phyloP scores from a whole-genome alignment of 2,888 invertebrate species.

The Lepetodrilus schrolli region DNA sequence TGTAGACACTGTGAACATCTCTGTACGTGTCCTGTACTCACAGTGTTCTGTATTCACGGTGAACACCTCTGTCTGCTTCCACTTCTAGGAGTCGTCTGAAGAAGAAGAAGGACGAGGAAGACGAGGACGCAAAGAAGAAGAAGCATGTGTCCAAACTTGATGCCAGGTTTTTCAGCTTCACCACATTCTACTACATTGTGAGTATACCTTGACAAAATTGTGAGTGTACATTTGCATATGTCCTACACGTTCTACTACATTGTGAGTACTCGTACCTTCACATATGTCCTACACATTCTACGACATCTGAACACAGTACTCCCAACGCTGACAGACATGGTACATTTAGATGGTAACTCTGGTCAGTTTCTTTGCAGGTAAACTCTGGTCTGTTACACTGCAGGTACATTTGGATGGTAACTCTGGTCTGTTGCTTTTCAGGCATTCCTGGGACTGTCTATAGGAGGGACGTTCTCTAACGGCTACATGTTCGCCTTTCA shows the following conservation, averaged over 20 bases:
- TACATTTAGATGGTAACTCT: too few relatives aligned
- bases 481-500: conserved; percentile 75
- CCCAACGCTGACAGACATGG: too few relatives aligned
- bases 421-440: too few relatives aligned
- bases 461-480: conserved; percentile 70
- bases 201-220: conserved; percentile 15
- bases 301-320: too few relatives aligned
- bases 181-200: conserved; percentile 73
- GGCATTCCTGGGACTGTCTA: conserved; percentile 70
- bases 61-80: too few relatives aligned
- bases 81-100: conserved; percentile 30
- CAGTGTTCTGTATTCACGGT: too few relatives aligned
- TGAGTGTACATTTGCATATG: neutral
- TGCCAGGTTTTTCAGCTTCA: conserved; percentile 71
- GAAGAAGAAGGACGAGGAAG: conserved; percentile 63
- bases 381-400: too few relatives aligned
- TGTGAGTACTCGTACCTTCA: too few relatives aligned
- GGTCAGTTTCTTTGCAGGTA: too few relatives aligned
- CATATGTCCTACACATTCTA: neutral
- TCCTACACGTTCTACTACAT: neutral
- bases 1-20: too few relatives aligned
- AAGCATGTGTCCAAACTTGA: conserved; percentile 71
- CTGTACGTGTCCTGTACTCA: too few relatives aligned
- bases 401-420: too few relatives aligned
- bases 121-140: conserved; percentile 64